Percentiles rank a stretch among this genome's conserved stretches.
Conservation (phyloP, 2,113 vertebrate species). For the Macrotis lagotis region DNA sequence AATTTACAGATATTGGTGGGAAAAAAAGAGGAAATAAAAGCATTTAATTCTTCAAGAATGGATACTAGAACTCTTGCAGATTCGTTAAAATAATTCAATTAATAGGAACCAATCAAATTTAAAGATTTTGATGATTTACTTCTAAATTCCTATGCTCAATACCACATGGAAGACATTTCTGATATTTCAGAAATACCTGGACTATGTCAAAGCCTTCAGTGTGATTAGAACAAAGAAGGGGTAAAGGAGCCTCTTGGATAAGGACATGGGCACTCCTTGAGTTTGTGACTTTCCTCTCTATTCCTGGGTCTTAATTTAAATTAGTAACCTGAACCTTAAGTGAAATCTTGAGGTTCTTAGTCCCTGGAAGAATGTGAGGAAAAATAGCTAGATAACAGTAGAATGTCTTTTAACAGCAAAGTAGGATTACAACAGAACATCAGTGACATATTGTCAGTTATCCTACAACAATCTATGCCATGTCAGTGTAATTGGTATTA, state of each 20-base stretch:
- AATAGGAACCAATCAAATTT: not conserved
- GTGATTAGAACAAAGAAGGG: not conserved
- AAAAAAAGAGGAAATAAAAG: not conserved
- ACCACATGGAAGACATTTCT: not conserved
- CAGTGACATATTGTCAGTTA: constrained; percentile 40
- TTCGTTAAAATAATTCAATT: not conserved
- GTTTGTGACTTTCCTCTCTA: not conserved
- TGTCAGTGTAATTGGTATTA: constrained; percentile 68
- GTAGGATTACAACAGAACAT: constrained; percentile 36
- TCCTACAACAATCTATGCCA: constrained; percentile 10
- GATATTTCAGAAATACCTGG: not conserved
- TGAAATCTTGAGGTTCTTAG: constrained; percentile 36
- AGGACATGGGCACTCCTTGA: not conserved
- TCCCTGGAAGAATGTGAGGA: constrained; percentile 26
- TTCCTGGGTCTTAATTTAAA: constrained; percentile 35
- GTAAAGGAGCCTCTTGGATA: not conserved
- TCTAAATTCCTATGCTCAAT: not conserved
- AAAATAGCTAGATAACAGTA: constrained; percentile 23
- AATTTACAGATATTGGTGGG: not conserved
- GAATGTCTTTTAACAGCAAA: constrained; percentile 56
- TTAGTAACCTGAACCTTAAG: not conserved
- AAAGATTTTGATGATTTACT: not conserved
- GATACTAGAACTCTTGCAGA: not conserved
- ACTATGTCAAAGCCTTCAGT: not conserved
- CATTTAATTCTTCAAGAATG: not conserved